Base-by-base conservation (phyloP, 1,140 invertebrate species). In the Orius insidiosus region DNA sequence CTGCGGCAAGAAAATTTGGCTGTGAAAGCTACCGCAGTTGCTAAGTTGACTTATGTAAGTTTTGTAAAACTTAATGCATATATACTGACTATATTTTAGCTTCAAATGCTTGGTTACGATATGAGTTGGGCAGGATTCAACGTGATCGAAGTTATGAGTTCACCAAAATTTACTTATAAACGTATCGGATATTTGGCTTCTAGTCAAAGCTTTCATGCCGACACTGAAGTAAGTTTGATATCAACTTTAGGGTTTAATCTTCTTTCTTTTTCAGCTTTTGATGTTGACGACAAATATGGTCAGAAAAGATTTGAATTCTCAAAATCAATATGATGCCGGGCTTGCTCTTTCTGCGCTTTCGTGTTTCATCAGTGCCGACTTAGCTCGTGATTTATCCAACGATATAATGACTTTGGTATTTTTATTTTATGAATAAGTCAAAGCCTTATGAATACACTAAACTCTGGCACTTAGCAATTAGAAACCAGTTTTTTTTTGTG, bases 261-360 rank as follows among this genome's bases (percentile, higher is more conserved):
- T 24, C 37, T 18, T 47, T 38, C 34, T 48, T 30, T 52, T 54
- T 40, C 56, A 85, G 76, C 73, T 98, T 33, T 66, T 99, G 1
- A 98, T 99, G 95, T 68, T 99, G 48, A 98, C 95, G 8, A 99
- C 96, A 14, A 99, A 99, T 68, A 96, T 99, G 92, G 97, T 99
- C 51, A 72, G 94, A 42, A 99, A 99, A 70, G 96, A 99, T 68
- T 67, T 99, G 51, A 97, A 95, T 67, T 93, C 89, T 59, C 85
- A 94, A 61, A 95, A 93, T 65, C 90, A 97, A 66, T 98, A 98
- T 67, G 95, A 99, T 69, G 86, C 93, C 41, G 94, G 94, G 18
- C 74, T 96, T 35, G 93, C 96, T 13, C 66, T 99, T 14, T 93
- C 85, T 59, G 94, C 93, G 1, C 67, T 99, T 1, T 81, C 94